Evolutionary conservation across 2,113 vertebrate species (phyloP), one percentile per base, ranked within the genome.

Genomic region (Marcusenius ussheri): DNA sequence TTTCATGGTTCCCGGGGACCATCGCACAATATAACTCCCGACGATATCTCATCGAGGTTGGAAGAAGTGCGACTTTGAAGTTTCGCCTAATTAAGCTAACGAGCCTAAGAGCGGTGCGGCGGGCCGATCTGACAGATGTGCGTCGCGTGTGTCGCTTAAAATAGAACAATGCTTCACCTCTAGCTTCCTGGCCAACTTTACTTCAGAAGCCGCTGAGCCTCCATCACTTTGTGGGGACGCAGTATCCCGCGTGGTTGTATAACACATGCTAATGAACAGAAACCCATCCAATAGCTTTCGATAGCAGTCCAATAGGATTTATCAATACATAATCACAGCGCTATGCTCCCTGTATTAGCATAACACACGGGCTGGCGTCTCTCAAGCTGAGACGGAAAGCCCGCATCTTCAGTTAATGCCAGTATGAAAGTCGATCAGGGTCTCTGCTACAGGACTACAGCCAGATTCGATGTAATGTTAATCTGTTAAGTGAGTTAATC

Each of bases 71-170:
- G 90, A 93, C 94, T 94, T 94, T 94, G 94, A 95, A 93, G 93
- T 94, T 93, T 91, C 91, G 90, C 92, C 93, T 94, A 94, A 95
- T 95, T 94, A 95, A 93, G 94, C 93, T 95, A 95, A 95, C 91
- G 91, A 94, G 93, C 80, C 66, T 87, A 92, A 94, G 92, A 94
- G 93, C 92, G 90, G 93, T 90, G 90, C 91, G 62, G 83, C 21
- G 90, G 91, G 91, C 91, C 89, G 91, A 94, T 94, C 93, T 92
- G 89, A 91, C 90, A 90, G 90, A 91, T 87, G 91, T 85, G 91
- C 91, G 91, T 90, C 39, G 31, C 27, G 15, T 4, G 39, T 83
- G 31, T 27, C 39, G 49, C 83, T 51, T 49, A 17, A 46, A 27
- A 58, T 27, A n/a, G 83, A 70, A 62, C 56, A 50, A 88, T 49